These are phyloP conservation scores for Corythornis cristatus DNA, from an alignment of 2,113 vertebrate species.

Conservation along the genomic window DNA sequence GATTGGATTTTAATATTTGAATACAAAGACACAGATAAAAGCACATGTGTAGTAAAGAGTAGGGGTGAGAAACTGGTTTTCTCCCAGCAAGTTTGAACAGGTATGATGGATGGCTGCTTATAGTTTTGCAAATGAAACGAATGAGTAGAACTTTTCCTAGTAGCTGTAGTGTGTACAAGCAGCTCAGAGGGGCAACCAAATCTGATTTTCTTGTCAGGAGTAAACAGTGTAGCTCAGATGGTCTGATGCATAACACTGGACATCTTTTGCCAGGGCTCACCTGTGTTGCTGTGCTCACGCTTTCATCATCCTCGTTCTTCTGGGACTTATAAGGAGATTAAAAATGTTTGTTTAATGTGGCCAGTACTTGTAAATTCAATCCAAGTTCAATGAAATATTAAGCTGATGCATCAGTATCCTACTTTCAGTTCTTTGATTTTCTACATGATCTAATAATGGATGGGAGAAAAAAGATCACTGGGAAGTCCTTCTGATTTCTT, in stretches of 20 bases:
- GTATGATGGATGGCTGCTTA: neutral
- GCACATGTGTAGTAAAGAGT: neutral
- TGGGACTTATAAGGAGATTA: neutral
- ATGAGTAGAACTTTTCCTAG: neutral
- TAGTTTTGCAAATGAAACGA: neutral
- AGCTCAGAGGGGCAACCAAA: neutral
- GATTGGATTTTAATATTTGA: neutral
- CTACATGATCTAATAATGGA: neutral
- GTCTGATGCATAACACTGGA: neutral
- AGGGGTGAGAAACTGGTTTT: neutral
- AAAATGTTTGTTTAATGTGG: neutral
- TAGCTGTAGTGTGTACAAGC: neutral
- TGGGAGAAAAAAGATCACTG: neutral
- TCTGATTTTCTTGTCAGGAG: neutral
- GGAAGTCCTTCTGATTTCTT: neutral
- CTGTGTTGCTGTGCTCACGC: neutral
- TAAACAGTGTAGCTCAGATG: neutral
- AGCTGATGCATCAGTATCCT: neutral
- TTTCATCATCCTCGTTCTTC: neutral
- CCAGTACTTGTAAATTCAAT: neutral
- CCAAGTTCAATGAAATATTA: neutral
- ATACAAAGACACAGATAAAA: neutral
- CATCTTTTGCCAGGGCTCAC: neutral
- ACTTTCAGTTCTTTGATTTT: neutral
- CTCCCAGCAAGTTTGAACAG: accelerated